phyloP scores from a whole-genome alignment of 2,113 vertebrate genomes.

The Montifringilla adamsi region DNA sequence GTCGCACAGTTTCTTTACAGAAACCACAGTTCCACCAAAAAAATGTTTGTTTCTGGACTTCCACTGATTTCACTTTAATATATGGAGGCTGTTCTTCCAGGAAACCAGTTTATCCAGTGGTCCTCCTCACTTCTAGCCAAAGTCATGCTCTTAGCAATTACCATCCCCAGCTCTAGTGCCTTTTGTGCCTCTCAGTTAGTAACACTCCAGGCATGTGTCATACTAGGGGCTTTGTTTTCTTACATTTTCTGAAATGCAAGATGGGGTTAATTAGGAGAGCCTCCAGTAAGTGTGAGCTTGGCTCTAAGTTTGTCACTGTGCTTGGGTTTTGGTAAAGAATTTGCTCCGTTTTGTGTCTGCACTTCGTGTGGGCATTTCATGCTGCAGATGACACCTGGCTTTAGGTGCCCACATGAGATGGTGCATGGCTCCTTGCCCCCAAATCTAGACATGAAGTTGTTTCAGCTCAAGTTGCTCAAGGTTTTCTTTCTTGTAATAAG shows the following conservation, averaged over 20 bases:
- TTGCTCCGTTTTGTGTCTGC: neutral
- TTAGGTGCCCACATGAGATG: neutral
- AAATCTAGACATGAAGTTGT: neutral
- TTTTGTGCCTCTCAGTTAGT: neutral
- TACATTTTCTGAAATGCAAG: neutral
- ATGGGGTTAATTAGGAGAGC: neutral
- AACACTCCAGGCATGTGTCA: too few species aligned
- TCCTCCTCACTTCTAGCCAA: neutral
- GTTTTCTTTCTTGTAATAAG: neutral
- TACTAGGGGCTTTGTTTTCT: neutral
- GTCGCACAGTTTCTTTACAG: neutral
- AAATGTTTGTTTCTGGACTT: neutral
- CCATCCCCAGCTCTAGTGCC: neutral
- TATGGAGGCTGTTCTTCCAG: neutral
- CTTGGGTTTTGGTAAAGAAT: neutral
- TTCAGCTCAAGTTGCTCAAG: constrained; percentile 46
- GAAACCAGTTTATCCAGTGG: neutral
- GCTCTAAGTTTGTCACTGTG: neutral
- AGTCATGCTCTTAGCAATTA: neutral
- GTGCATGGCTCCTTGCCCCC: fast-evolving
- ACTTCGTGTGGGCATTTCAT: fast-evolving
- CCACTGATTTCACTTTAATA: neutral
- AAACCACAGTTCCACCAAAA: neutral
- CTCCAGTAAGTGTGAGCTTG: neutral
- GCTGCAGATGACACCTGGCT: neutral